Conservation (phyloP, 2,113 vertebrate genomes). For the Mormyrus lacerda region DNA sequence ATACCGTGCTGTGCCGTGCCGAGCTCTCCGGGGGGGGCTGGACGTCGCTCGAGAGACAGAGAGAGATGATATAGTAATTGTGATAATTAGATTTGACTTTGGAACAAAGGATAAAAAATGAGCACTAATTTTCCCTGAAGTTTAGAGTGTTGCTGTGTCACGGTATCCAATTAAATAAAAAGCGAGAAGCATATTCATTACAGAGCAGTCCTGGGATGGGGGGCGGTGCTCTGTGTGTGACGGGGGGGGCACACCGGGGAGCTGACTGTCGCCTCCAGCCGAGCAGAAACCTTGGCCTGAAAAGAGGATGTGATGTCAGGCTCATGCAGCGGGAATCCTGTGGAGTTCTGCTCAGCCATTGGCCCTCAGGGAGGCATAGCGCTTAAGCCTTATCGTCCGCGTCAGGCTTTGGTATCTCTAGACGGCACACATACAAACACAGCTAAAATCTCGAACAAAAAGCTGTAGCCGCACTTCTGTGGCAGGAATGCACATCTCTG, state of each 20-base stretch:
- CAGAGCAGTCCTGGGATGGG: neutral
- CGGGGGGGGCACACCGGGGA: neutral
- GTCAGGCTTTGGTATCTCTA: constrained; percentile 32
- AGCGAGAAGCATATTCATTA: constrained; percentile 16
- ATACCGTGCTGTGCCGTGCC: neutral
- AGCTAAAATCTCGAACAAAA: neutral
- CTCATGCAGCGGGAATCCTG: neutral
- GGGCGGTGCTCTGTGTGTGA: neutral
- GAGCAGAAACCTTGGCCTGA: constrained; percentile 9
- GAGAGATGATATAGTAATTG: constrained; percentile 30
- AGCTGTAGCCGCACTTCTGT: neutral
- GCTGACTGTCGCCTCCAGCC: neutral
- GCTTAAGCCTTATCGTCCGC: neutral
- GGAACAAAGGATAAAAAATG: constrained; percentile 31
- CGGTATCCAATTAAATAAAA: constrained; percentile 29
- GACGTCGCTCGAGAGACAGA: neutral
- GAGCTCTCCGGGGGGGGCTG: neutral
- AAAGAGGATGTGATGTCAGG: neutral
- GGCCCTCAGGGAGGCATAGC: neutral
- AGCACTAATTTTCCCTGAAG: constrained; percentile 31
- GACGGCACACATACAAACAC: neutral
- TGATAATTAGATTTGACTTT: constrained; percentile 35
- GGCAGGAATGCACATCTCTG: neutral
- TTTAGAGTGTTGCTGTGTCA: constrained; percentile 26
- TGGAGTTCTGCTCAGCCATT: neutral